Base-by-base conservation (phyloP, 2,888 invertebrate species). In the Allophyes oxyacanthae region DNA sequence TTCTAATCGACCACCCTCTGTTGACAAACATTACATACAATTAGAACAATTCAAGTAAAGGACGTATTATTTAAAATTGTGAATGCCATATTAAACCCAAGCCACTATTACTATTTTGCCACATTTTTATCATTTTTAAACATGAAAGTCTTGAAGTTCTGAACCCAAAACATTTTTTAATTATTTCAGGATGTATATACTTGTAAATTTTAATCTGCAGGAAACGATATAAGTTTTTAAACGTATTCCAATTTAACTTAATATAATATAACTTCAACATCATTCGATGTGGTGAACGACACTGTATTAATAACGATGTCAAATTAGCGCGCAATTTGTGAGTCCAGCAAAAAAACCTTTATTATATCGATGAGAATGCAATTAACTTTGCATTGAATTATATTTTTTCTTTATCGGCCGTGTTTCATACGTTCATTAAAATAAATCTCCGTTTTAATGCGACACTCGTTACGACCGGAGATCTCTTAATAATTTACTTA, bases 1-100 rank as follows among this genome's bases (percentile, higher is more conserved):
- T 88, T 98, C 97, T 80, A 99, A 94, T 65, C 98, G 95, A 52
- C 99, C 99, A 73, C 98, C 98, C 94, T 98, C 98, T 97, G 94
- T 43, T 7, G 38, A 63, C 42, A 71, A 68, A 42, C 13, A 42
- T 36, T n/a, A 20, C n/a, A 37, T n/a, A 37, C 5, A n/a, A 2
- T 14, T 14, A 41, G n/a, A 6, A 28, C 10, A 10, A 36, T 5
- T 33, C 15, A 50, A 25, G 6, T 25, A 6, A 28, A 20, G 20
- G 20, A 20, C 20, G 2, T 20, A 20, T n/a, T n/a, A 4, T 20
- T 20, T 4, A 20, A 20, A 20, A 20, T 4, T 3, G 20, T 20
- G 20, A 2, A 2, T 20, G 20, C 4, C 2, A 20, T 20, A 20
- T 20, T 20, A 20, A 20, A 20, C 20, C 20, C 20, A 20, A 20